These are phyloP conservation scores for Lucilia sericata DNA, from an alignment of 1,140 invertebrate species.

Conservation along the genomic window DNA sequence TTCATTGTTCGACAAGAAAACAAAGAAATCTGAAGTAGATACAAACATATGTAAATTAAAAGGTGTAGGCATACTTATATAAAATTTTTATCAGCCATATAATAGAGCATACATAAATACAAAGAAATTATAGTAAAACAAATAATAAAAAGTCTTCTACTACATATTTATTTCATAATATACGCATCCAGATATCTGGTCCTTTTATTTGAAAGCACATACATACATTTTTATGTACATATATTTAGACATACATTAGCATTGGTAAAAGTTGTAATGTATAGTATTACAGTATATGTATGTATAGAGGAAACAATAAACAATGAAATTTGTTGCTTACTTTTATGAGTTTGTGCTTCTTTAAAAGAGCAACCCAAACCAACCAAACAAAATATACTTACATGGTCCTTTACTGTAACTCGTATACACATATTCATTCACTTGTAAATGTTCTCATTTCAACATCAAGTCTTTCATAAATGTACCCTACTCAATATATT, in stretches of 20 bases:
- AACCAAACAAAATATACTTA: neutral
- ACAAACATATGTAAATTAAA: no score
- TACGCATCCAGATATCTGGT: neutral
- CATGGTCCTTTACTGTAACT: neutral
- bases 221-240: neutral
- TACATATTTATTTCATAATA: neutral
- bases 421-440: neutral
- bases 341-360: slow-evolving; percentile 61
- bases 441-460: slow-evolving; percentile 7
- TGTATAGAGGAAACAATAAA: slow-evolving; percentile 52
- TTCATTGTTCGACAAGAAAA: no score
- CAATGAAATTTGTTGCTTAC: slow-evolving; percentile 66
- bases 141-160: neutral
- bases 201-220: neutral
- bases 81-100: neutral
- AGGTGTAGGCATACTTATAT: no score
- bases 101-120: neutral
- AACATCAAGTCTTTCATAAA: neutral
- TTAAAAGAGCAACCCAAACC: neutral
- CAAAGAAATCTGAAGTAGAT: no score
- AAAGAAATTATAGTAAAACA: slow-evolving; percentile 27
- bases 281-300: neutral
- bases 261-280: neutral
- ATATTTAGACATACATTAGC: neutral
- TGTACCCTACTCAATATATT: neutral